A percentile compares a stretch with the other conserved stretches of the same genome.
phyloP scores from a whole-genome alignment of 2,888 invertebrate species.

The Agrilus biguttatus region DNA sequence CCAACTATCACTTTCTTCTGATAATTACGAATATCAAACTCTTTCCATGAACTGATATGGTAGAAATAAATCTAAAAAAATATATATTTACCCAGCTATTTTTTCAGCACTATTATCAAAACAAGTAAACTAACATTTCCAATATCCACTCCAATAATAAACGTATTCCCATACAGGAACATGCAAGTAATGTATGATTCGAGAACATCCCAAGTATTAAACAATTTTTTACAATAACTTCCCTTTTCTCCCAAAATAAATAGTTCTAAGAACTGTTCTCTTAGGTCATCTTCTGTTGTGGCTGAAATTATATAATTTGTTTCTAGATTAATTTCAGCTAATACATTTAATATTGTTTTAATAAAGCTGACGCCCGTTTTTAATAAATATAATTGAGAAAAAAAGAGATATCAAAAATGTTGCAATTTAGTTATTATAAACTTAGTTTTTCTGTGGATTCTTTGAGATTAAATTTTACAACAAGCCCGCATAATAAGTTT shows the following conservation, averaged over 20 bases:
- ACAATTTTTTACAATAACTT: constrained; percentile 25
- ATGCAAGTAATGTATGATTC: constrained; percentile 26
- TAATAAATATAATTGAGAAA: background rate
- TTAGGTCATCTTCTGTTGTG: constrained; percentile 18
- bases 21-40: constrained; percentile 24
- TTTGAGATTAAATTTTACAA: too few species aligned
- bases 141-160: constrained; percentile 24
- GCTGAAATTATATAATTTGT: constrained; percentile 14
- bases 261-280: constrained; percentile 26
- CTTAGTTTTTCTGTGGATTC: too few species aligned
- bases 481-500: too few species aligned
- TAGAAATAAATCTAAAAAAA: constrained; percentile 25
- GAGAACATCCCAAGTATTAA: constrained; percentile 26
- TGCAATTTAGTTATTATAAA: too few species aligned
- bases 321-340: too few species aligned
- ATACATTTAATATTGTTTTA: too few species aligned
- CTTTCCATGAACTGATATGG: constrained; percentile 27
- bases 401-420: too few species aligned
- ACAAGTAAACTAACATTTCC: constrained; percentile 16
- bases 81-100: background rate
- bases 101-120: background rate
- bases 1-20: constrained; percentile 23
- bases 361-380: too few species aligned
- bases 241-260: constrained; percentile 23
- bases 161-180: constrained; percentile 27